Conservation (phyloP, 37 sponge, comb jelly and placozoan genomes). For the Sycon ciliatum region DNA sequence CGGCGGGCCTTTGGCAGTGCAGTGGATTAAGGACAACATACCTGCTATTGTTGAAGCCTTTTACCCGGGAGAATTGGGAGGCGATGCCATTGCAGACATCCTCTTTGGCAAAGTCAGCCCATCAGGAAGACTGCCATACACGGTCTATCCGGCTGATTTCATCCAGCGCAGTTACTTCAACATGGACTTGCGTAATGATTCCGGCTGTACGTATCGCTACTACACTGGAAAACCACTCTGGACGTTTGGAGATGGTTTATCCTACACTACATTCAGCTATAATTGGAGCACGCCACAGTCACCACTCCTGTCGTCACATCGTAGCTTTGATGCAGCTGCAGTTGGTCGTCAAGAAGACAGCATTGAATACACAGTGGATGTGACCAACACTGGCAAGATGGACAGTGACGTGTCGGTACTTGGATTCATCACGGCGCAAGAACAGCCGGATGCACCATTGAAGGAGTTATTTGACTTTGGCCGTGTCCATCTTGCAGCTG, state of each 20-base stretch:
- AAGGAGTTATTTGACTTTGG: slow-evolving; percentile 56
- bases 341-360: neutral
- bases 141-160: slow-evolving; percentile 57
- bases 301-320: neutral
- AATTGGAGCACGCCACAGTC: slow-evolving; percentile 18
- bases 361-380: slow-evolving; percentile 42
- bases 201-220: slow-evolving; percentile 58
- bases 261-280: slow-evolving; percentile 47
- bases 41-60: slow-evolving; percentile 43
- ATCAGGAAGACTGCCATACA: slow-evolving; percentile 62
- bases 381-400: slow-evolving; percentile 56
- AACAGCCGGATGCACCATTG: slow-evolving; percentile 46
- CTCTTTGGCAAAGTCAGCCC: slow-evolving; percentile 55
- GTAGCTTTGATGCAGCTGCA: too few relatives aligned
- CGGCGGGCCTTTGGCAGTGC: slow-evolving; percentile 62
- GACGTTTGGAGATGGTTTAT: slow-evolving; percentile 56
- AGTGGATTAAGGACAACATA: slow-evolving; percentile 24
- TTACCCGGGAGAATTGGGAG: slow-evolving; percentile 67
- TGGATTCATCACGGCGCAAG: slow-evolving; percentile 33
- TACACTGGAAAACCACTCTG: slow-evolving; percentile 55
- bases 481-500: slow-evolving; percentile 42
- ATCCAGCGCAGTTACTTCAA: slow-evolving; percentile 35
- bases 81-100: slow-evolving; percentile 56
- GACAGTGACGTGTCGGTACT: slow-evolving; percentile 40
- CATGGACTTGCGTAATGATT: slow-evolving; percentile 50